phyloP scores from a whole-genome alignment of 2,888 invertebrate species.

The Zele albiditarsus region DNA sequence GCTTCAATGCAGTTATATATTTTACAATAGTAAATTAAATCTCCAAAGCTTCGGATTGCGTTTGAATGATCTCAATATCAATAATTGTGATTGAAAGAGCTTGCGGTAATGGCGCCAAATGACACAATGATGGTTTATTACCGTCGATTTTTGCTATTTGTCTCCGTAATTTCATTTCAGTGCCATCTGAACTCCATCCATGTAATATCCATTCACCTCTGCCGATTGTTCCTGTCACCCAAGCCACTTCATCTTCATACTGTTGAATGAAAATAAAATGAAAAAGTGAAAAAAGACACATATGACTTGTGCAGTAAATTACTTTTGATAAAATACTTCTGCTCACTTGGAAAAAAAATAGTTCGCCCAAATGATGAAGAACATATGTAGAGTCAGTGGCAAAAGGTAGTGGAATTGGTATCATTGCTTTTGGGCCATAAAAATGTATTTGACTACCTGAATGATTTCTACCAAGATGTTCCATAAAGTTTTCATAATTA shows the following conservation, averaged over 20 bases:
- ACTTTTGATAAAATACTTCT: neutral
- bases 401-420: constrained; percentile 64
- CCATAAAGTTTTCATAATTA: constrained; percentile 56
- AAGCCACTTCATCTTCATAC: constrained; percentile 57
- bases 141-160: constrained; percentile 60
- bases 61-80: constrained; percentile 53
- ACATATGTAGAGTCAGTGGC: constrained; percentile 59
- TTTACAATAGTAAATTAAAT: constrained; percentile 43
- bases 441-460: constrained; percentile 62
- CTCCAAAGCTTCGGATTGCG: constrained; percentile 49
- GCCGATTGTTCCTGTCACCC: constrained; percentile 53
- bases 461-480: constrained; percentile 62
- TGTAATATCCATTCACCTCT: constrained; percentile 63
- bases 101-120: constrained; percentile 59
- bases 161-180: constrained; percentile 58
- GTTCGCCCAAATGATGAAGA: constrained; percentile 60
- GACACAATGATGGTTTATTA: constrained; percentile 46
- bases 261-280: constrained; percentile 42
- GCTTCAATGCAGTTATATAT: constrained; percentile 2
- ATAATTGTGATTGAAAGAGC: constrained; percentile 53
- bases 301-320: constrained; percentile 1
- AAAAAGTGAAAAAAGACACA: constrained; percentile 14
- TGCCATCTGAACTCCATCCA: constrained; percentile 54
- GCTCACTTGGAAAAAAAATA: constrained; percentile 65
- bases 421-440: constrained; percentile 55